Conservation (phyloP, 2,797 vertebrate genomes). For the Crocidura indochinensis region DNA sequence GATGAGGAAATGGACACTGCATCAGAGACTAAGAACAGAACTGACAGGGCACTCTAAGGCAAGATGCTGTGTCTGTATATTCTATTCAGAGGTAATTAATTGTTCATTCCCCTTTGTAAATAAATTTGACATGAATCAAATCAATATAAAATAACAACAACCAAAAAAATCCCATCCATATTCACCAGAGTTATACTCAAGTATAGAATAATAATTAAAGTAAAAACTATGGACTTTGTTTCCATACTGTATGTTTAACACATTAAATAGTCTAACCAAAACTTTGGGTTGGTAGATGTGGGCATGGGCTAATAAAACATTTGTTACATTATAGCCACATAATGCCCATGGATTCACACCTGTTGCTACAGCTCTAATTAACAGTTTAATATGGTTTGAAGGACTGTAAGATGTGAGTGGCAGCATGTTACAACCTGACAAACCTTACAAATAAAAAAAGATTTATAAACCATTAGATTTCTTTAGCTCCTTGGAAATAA, state of each 20-base stretch:
- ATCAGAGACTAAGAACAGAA: too few relatives aligned
- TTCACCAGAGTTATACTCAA: neutral
- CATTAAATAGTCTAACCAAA: slow-evolving; percentile 64
- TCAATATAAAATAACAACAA: too few relatives aligned
- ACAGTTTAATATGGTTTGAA: slow-evolving; percentile 49
- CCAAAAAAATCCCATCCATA: neutral
- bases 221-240: slow-evolving; percentile 46
- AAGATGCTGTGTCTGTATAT: too few relatives aligned
- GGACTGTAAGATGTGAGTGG: slow-evolving; percentile 12
- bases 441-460: slow-evolving; percentile 66
- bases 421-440: neutral
- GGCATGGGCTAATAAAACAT: slow-evolving; percentile 55
- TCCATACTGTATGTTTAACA: slow-evolving; percentile 55
- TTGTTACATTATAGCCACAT: slow-evolving; percentile 52
- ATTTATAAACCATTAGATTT: slow-evolving; percentile 65
- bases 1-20: too few relatives aligned
- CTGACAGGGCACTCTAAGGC: too few relatives aligned
- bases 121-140: too few relatives aligned
- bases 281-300: slow-evolving; percentile 56
- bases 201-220: slow-evolving; percentile 15
- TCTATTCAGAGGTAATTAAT: too few relatives aligned
- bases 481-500: slow-evolving; percentile 68
- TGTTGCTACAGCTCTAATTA: slow-evolving; percentile 55
- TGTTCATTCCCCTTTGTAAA: too few relatives aligned
- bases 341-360: slow-evolving; percentile 50